Conservation (phyloP, 2,888 invertebrate species). For the Aelia acuminata region DNA sequence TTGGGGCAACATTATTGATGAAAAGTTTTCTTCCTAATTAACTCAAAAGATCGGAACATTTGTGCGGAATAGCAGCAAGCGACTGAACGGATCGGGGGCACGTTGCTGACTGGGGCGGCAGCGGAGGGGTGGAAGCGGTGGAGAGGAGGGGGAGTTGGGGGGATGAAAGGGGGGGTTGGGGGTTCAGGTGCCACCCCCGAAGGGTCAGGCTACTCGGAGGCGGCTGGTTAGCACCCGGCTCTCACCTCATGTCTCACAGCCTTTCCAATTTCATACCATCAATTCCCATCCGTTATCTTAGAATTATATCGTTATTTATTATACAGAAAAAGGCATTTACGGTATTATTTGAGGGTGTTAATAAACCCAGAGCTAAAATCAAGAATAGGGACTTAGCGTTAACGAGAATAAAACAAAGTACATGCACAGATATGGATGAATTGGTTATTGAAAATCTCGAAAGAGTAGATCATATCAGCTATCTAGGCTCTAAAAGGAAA, state of each 20-base stretch:
- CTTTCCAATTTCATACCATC: not conserved
- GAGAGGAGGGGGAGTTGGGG: not conserved
- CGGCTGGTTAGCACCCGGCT: not conserved
- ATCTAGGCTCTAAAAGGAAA: too few relatives aligned
- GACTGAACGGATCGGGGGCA: not conserved
- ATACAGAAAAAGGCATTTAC: too few relatives aligned
- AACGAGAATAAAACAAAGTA: too few relatives aligned
- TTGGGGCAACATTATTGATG: not conserved
- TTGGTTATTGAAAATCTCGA: too few relatives aligned
- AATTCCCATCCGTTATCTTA: not conserved
- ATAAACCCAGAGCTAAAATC: too few relatives aligned
- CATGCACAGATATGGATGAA: too few relatives aligned
- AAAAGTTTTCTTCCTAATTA: not conserved
- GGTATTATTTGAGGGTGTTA: too few relatives aligned
- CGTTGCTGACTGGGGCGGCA: slow-evolving; percentile 35
- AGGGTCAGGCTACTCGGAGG: not conserved
- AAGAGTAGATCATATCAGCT: too few relatives aligned
- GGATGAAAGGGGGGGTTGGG: not conserved
- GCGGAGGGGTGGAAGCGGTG: not conserved
- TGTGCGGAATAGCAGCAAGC: not conserved
- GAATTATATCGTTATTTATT: too few relatives aligned
- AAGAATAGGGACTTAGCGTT: too few relatives aligned
- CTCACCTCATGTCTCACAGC: not conserved
- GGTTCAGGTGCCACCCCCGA: not conserved
- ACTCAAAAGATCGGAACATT: slow-evolving; percentile 19